A percentile compares a stretch with the other conserved stretches of the same genome.
Conservation (phyloP, 2,797 vertebrate genomes). For the Aplochiton taeniatus region DNA sequence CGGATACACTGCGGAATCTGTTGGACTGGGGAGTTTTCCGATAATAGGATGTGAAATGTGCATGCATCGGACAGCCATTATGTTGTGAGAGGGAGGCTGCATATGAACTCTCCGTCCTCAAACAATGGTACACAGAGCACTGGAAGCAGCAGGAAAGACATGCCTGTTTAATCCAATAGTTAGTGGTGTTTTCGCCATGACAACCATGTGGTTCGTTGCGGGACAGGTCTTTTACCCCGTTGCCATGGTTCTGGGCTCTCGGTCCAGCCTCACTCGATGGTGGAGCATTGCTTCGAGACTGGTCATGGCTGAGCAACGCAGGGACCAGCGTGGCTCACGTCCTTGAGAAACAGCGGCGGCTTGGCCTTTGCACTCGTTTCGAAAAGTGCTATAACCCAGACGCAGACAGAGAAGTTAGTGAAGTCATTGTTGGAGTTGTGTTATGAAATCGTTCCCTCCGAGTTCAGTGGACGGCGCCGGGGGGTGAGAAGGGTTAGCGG, state of each 20-base stretch:
- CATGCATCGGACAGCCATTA: conserved; percentile 68
- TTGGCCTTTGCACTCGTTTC: conserved; percentile 24
- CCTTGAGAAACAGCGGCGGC: conserved; percentile 18
- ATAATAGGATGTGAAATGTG: conserved; percentile 73
- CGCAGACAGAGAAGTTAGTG: conserved; percentile 35
- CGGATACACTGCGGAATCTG: conserved; percentile 69
- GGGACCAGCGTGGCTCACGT: conserved; percentile 20
- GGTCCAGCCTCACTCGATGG: no score
- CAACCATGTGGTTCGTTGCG: no score
- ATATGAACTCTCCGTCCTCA: conserved; percentile 30
- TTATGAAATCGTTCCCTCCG: conserved; percentile 51
- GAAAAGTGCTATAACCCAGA: conserved; percentile 35
- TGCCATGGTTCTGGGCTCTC: no score
- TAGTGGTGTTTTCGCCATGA: no score
- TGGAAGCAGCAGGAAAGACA: no score
- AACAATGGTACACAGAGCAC: no score
- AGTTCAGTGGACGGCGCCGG: conserved; percentile 41
- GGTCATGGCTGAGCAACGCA: conserved; percentile 16
- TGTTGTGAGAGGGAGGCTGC: conserved; percentile 61
- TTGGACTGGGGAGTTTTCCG: conserved; percentile 70
- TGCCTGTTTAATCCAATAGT: no score
- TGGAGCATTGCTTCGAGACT: not conserved
- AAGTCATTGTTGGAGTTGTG: conserved; percentile 41
- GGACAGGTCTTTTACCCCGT: no score
- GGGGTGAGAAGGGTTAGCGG: not conserved